Percentiles rank a stretch among this genome's conserved stretches.
These are phyloP conservation scores for Andrena dorsata DNA, from an alignment of 2,888 invertebrate genomes.

Conservation along the genomic window DNA sequence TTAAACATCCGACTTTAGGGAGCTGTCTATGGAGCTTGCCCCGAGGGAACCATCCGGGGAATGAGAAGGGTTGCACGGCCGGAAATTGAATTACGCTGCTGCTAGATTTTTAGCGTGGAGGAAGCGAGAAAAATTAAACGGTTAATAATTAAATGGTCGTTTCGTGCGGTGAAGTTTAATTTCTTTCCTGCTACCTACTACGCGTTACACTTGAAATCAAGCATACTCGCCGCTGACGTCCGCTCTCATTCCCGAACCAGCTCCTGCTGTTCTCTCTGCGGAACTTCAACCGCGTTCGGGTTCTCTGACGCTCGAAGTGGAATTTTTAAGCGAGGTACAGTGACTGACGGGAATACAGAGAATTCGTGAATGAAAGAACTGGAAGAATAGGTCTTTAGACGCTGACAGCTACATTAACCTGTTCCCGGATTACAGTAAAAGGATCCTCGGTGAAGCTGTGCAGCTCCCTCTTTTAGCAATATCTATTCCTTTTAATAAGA, in stretches of 20 bases:
- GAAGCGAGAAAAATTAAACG: slow-evolving; percentile 35
- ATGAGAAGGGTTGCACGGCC: background rate
- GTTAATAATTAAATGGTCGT: slow-evolving; percentile 32
- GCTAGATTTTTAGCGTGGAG: background rate
- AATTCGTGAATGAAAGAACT: background rate
- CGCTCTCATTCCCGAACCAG: background rate
- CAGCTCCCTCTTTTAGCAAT: too few relatives aligned
- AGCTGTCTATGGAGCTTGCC: too few relatives aligned
- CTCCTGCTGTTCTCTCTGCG: background rate
- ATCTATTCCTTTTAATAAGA: too few relatives aligned
- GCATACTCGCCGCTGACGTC: background rate
- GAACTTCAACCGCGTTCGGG: background rate
- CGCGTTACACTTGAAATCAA: background rate
- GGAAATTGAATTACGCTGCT: background rate
- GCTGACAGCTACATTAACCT: background rate
- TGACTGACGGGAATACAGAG: background rate
- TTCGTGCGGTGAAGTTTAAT: background rate
- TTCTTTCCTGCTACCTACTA: background rate
- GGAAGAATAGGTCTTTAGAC: background rate
- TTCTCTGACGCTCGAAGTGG: slow-evolving; percentile 12
- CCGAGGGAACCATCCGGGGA: background rate
- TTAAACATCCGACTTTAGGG: background rate
- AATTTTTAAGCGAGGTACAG: slow-evolving; percentile 17
- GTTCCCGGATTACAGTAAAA: background rate
- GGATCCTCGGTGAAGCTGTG: background rate